These are phyloP conservation scores for Coregonus clupeaformis DNA, from an alignment of 2,113 vertebrate species.

Conservation along the genomic window DNA sequence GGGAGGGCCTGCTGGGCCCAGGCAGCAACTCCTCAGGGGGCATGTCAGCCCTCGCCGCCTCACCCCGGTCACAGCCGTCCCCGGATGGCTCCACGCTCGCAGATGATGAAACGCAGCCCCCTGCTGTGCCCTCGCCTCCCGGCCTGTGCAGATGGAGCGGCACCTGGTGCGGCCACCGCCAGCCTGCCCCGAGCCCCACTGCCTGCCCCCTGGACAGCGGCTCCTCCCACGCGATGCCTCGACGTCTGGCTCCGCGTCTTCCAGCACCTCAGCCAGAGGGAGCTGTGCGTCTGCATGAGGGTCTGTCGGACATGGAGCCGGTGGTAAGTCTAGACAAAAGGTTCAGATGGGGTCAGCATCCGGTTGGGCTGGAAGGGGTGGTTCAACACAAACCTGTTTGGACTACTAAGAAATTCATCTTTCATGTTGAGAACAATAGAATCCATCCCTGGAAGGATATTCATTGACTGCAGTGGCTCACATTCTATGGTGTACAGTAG, in stretches of 20 bases:
- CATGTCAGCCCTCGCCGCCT: conserved; percentile 54
- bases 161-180: conserved; percentile 87
- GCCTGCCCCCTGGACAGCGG: conserved; percentile 85
- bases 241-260: conserved; percentile 87
- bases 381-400: no score
- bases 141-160: conserved; percentile 85
- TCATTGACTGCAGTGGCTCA: no score
- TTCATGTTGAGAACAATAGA: no score
- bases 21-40: conserved; percentile 20
- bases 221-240: conserved; percentile 81
- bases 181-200: conserved; percentile 86
- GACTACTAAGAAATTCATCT: no score
- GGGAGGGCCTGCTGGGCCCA: conserved; percentile 12
- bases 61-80: conserved; percentile 65
- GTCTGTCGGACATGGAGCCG: conserved; percentile 92
- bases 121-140: conserved; percentile 79
- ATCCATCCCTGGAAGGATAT: no score
- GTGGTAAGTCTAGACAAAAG: conserved; percentile 74
- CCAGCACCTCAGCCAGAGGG: conserved; percentile 82
- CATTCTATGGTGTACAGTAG: no score
- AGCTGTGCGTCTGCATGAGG: conserved; percentile 90
- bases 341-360: no score
- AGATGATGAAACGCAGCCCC: conserved; percentile 82
- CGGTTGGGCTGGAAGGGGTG: no score
- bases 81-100: conserved; percentile 68